Conservation (phyloP, 2,888 invertebrate species). For the Xestia xanthographa region DNA sequence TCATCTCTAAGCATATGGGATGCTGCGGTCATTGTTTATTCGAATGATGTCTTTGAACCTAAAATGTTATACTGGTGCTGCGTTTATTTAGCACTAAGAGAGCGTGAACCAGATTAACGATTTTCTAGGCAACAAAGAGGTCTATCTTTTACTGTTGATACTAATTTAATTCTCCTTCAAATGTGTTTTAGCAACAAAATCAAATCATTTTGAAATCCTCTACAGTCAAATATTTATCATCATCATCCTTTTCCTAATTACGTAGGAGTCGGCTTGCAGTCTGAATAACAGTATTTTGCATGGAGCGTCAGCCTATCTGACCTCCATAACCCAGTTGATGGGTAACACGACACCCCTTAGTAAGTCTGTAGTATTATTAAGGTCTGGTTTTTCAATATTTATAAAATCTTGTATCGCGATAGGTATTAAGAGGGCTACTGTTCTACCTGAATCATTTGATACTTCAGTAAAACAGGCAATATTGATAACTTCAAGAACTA, state of each 20-base stretch:
- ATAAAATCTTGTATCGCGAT: constrained; percentile 8
- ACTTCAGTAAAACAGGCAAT: constrained; percentile 15
- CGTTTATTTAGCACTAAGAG: constrained; percentile 25
- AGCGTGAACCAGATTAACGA: neutral
- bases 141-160: neutral
- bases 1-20: constrained; percentile 55
- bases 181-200: neutral
- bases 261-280: neutral
- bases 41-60: constrained; percentile 50
- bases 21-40: constrained; percentile 43
- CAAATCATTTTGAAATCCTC: neutral
- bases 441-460: neutral
- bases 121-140: neutral
- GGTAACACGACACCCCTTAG: neutral
- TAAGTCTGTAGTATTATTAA: neutral
- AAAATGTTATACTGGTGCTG: constrained; percentile 13
- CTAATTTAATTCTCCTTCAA: neutral
- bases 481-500: constrained; percentile 42
- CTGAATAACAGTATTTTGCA: neutral
- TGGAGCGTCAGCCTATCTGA: neutral
- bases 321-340: neutral
- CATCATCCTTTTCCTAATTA: neutral
- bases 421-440: neutral
- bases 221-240: neutral
- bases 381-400: neutral